These are phyloP conservation scores for Varanus komodoensis DNA, from an alignment of 2,113 vertebrate species.

Conservation along the genomic window DNA sequence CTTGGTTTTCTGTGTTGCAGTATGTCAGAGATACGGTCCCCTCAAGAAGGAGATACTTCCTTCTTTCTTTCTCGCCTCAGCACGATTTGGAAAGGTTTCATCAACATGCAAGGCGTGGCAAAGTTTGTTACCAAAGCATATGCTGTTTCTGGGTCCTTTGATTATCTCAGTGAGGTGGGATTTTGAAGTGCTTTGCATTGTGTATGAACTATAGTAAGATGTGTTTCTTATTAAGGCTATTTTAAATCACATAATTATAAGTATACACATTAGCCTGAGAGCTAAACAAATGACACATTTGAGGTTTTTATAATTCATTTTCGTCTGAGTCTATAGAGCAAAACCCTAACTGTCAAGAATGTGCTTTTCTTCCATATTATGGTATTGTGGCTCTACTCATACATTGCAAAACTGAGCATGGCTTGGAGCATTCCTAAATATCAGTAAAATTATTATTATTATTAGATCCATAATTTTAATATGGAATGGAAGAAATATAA, in stretches of 20 bases:
- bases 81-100: slow-evolving; percentile 95
- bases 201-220: slow-evolving; percentile 14
- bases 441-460: too few relatives aligned
- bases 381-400: too few relatives aligned
- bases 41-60: slow-evolving; percentile 83
- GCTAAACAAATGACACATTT: background rate
- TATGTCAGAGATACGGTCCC: slow-evolving; percentile 76
- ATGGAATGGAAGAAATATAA: too few relatives aligned
- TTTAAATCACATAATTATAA: background rate
- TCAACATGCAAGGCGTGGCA: slow-evolving; percentile 96
- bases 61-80: slow-evolving; percentile 89
- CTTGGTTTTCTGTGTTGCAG: slow-evolving; percentile 78
- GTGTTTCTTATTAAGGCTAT: background rate
- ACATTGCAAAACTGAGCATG: too few relatives aligned
- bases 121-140: slow-evolving; percentile 97
- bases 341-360: too few relatives aligned
- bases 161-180: slow-evolving; percentile 91
- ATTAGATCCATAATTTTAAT: too few relatives aligned
- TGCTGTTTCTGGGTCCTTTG: slow-evolving; percentile 91
- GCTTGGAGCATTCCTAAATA: too few relatives aligned
- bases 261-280: background rate
- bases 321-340: background rate
- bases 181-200: slow-evolving; percentile 28
- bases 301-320: background rate
- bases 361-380: too few relatives aligned